Conservation (phyloP, 2,113 vertebrate species). For the Xiphophorus maculatus region DNA sequence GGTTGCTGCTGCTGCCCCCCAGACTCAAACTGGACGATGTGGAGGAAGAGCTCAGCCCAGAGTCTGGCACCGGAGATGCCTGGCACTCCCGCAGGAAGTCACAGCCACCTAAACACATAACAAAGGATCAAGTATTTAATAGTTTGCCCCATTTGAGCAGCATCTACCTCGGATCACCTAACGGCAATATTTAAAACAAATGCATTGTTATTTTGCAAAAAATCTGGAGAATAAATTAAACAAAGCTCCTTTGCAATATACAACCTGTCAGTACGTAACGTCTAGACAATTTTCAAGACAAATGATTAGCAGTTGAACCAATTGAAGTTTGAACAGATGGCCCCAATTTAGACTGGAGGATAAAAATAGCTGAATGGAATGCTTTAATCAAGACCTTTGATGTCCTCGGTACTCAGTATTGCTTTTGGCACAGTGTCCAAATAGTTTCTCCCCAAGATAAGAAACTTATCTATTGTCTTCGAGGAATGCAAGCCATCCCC, state of each 20-base stretch:
- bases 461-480: constrained; percentile 56
- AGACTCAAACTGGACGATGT: constrained; percentile 96
- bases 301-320: constrained; percentile 13
- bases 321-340: constrained; percentile 52
- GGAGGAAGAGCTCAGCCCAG: constrained; percentile 93
- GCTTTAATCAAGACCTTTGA: constrained; percentile 78
- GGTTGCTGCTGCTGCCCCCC: constrained; percentile 90
- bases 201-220: neutral
- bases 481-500: constrained; percentile 53
- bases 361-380: constrained; percentile 76
- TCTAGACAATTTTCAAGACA: constrained; percentile 53
- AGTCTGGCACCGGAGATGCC: constrained; percentile 92
- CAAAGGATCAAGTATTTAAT: constrained; percentile 6
- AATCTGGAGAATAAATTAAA: neutral
- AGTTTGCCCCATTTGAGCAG: constrained; percentile 4
- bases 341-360: constrained; percentile 60
- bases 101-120: constrained; percentile 77
- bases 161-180: neutral
- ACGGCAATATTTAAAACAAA: neutral
- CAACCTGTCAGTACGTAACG: constrained; percentile 3
- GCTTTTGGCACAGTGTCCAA: constrained; percentile 66
- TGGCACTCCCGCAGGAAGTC: constrained; percentile 95
- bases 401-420: constrained; percentile 59
- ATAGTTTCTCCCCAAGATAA: constrained; percentile 70
- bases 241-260: constrained; percentile 9